These are phyloP conservation scores for Lissonota sp. DNA, from an alignment of 2,888 invertebrate species.

Conservation along the genomic window DNA sequence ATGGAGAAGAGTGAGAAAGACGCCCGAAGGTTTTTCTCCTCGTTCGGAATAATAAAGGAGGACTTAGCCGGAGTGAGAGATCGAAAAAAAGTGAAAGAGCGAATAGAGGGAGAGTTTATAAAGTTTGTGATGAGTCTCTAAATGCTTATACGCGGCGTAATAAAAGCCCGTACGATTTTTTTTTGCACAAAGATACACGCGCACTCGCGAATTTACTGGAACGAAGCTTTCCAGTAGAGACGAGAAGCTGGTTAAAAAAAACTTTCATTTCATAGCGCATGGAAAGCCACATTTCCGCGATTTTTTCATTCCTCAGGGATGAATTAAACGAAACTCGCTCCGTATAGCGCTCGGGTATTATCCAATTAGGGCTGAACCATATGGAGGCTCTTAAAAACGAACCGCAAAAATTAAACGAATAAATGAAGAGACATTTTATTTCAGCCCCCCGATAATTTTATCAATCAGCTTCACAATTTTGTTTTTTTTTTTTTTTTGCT, in stretches of 20 bases:
- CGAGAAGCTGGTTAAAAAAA: constrained; percentile 29
- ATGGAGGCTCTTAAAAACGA: too few relatives aligned
- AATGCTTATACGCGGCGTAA: constrained; percentile 14
- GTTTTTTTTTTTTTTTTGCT: background rate
- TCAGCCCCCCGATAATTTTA: constrained; percentile 25
- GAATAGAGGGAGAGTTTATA: constrained; percentile 10
- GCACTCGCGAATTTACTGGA: constrained; percentile 10
- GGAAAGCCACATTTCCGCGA: constrained; percentile 9
- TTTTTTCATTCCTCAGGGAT: background rate
- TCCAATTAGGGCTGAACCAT: background rate
- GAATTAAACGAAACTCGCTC: background rate
- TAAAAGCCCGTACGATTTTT: constrained; percentile 19
- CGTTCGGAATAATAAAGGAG: constrained; percentile 58
- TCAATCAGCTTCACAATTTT: constrained; percentile 29
- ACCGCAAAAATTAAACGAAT: constrained; percentile 24
- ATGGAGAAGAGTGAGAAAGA: background rate
- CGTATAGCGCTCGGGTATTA: too few relatives aligned
- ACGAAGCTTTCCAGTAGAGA: constrained; percentile 3
- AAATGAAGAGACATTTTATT: constrained; percentile 26
- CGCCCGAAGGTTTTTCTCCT: constrained; percentile 46
- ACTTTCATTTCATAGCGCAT: background rate
- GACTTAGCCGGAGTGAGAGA: constrained; percentile 19
- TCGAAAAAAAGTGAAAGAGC: constrained; percentile 3
- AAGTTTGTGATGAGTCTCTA: constrained; percentile 42
- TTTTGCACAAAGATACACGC: constrained; percentile 15